phyloP scores from a whole-genome alignment of 35 echinoderm and acorn worm genomes.

The Lytechinus pictus region DNA sequence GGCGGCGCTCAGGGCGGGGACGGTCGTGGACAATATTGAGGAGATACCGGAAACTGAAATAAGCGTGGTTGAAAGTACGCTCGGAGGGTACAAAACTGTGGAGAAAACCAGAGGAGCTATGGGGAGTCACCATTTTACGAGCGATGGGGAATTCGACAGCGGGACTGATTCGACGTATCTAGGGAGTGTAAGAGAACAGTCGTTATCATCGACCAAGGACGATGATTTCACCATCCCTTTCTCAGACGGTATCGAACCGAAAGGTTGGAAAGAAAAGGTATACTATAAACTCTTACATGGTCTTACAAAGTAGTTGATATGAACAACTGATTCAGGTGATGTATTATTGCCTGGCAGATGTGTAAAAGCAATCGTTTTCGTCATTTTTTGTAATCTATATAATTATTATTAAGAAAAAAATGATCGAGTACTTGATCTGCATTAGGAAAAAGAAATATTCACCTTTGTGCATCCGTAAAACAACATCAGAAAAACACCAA shows the following conservation, averaged over 20 bases:
- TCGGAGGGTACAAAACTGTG: slow-evolving; percentile 76
- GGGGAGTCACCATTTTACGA: not conserved
- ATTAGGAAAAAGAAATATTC: no score
- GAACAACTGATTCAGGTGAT: no score
- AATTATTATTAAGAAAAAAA: no score
- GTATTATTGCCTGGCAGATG: no score
- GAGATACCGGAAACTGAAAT: slow-evolving; percentile 82
- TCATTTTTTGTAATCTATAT: no score
- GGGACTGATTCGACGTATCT: not conserved
- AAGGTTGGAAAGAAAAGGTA: slow-evolving; percentile 50
- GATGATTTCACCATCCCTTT: slow-evolving; percentile 25
- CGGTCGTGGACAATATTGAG: slow-evolving; percentile 31
- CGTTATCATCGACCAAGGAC: not conserved
- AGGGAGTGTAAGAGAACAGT: not conserved
- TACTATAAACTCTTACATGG: not conserved
- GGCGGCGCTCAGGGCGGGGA: slow-evolving; percentile 77
- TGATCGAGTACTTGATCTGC: no score
- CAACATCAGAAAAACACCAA: no score
- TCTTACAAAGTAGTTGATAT: no score
- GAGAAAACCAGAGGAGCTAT: slow-evolving; percentile 50
- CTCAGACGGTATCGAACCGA: slow-evolving; percentile 7
- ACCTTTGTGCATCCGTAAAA: no score
- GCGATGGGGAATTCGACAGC: slow-evolving; percentile 8
- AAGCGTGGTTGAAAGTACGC: slow-evolving; percentile 67
- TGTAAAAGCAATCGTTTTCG: no score